A percentile compares a stretch with the other conserved stretches of the same genome.
These are phyloP conservation scores for Phalera bucephala DNA, from an alignment of 2,888 invertebrate genomes.

Conservation along the genomic window DNA sequence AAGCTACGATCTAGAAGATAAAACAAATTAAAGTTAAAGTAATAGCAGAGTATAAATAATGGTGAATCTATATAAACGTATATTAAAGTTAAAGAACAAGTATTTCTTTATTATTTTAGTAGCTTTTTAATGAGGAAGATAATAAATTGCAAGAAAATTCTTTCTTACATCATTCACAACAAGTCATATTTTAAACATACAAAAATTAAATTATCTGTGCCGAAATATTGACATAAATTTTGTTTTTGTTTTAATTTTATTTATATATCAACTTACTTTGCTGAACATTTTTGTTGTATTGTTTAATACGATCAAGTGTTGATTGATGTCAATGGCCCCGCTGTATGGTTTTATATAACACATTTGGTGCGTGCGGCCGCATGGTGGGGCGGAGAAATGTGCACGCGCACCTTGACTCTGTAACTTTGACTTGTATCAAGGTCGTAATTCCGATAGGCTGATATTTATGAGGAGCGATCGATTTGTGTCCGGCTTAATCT, in stretches of 20 bases:
- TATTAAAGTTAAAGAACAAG: no score
- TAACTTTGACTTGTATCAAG: slow-evolving; percentile 57
- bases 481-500: slow-evolving; percentile 30
- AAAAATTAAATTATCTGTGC: no score
- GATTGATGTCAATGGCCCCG: slow-evolving; percentile 47
- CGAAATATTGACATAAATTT: no score
- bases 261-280: slow-evolving; percentile 46
- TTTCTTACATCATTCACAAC: no score
- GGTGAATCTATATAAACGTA: no score
- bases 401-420: slow-evolving; percentile 52
- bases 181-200: no score
- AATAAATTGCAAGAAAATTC: no score
- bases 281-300: slow-evolving; percentile 57
- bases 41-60: no score
- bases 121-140: no score
- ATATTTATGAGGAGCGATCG: neutral
- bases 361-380: slow-evolving; percentile 26
- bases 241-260: neutral
- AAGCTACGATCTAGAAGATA: slow-evolving; percentile 59
- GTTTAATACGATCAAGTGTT: slow-evolving; percentile 41
- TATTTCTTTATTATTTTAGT: no score
- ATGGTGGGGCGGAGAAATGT: slow-evolving; percentile 64
- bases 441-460: slow-evolving; percentile 33
- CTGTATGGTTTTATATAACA: slow-evolving; percentile 65
- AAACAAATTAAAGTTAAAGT: slow-evolving; percentile 1